Evolutionary conservation across 2,888 invertebrate genomes (phyloP), one percentile per base, ranked within the genome.

Genomic region (Ametastegia equiseti): DNA sequence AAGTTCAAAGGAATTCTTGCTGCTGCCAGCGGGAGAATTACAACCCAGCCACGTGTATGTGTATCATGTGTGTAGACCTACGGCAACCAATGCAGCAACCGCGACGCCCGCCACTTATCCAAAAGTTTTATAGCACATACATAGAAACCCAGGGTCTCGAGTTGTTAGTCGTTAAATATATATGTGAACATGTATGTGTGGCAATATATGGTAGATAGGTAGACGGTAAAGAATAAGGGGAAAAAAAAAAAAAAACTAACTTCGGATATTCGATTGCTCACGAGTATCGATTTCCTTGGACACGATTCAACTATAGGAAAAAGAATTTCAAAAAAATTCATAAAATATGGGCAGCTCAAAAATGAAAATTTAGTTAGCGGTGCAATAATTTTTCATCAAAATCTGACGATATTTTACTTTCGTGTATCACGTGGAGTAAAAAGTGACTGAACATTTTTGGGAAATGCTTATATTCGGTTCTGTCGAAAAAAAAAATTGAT

Each of bases 1-100:
- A 80, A 65, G 80, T 57, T 65, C 80, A 80, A 67, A 80, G 80
- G 80, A 54, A 80, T 80, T 80, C 65, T 63, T 80, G 23, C 47
- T 57, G 78, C 33, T 30, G 60, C 9, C 19, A 30, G 54, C 54
- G 11, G 54, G 60, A 67, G 39, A n/a, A n/a, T 36, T 67, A 71
- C 27, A 47, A 23, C 71, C n/a, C 19, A 27, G 19, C 15, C 71
- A 47, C 71, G 39, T 42, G 71, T 42, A n/a, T n/a, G n/a, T n/a
- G n/a, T n/a, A n/a, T n/a, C n/a, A n/a, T n/a, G n/a, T 30, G 45
- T 42, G 23, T 19, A 23, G 13, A n/a, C 45, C n/a, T 42, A 23
- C 45, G 45, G 45, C 30, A 23, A 45, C 45, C 42, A 27, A 5
- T 6, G 63, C 19, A 45, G 45, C 15, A 71, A 13, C 23, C 19